phyloP scores from a whole-genome alignment of 2,113 vertebrate species.

The Pipra filicauda region DNA sequence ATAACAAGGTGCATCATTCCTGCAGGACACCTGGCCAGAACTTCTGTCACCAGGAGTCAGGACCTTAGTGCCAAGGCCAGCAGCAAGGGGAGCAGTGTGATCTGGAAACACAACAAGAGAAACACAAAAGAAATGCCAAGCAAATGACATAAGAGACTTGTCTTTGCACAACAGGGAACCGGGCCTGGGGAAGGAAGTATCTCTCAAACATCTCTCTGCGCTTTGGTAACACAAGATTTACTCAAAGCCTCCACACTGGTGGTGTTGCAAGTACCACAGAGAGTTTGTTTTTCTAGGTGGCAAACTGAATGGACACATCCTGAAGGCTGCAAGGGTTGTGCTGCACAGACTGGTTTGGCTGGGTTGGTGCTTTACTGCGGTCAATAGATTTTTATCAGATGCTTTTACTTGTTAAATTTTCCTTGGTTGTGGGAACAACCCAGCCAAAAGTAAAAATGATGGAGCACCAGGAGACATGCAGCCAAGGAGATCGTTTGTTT shows the following conservation, averaged over 20 bases:
- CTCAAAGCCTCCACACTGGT: neutral
- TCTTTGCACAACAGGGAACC: neutral
- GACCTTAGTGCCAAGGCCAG: neutral
- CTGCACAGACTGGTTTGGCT: neutral
- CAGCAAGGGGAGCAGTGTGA: neutral
- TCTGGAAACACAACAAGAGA: neutral
- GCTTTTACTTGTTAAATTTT: conserved; percentile 1
- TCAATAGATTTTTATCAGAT: conserved; percentile 2
- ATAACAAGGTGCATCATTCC: neutral
- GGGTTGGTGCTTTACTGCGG: neutral
- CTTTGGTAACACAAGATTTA: neutral
- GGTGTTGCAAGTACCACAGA: neutral
- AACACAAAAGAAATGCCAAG: neutral
- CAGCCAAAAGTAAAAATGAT: neutral
- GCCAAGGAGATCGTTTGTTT: neutral
- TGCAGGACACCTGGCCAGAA: neutral
- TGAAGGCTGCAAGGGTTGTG: neutral
- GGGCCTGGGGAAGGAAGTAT: neutral
- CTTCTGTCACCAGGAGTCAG: neutral
- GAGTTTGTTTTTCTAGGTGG: neutral
- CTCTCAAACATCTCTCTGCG: neutral
- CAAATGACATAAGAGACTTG: neutral
- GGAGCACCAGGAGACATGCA: neutral
- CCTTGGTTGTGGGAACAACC: neutral
- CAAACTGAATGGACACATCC: neutral